Evolutionary conservation across 2,113 vertebrate genomes (phyloP).

Genomic region (Hystrix brachyura): DNA sequence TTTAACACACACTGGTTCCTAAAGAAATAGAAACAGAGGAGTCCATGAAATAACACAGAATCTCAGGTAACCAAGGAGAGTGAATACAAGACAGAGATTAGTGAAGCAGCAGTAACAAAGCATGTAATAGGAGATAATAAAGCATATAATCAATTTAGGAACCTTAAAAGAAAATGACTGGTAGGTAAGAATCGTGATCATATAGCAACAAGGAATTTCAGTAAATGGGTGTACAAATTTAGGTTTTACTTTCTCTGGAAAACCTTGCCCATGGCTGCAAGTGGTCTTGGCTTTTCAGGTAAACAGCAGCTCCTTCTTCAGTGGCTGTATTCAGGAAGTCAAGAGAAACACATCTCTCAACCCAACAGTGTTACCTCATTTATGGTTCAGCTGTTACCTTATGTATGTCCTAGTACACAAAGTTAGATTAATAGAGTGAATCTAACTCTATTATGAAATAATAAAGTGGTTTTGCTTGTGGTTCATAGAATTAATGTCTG

Average conservation of each 20-base stretch:
- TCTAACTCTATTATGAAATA: not conserved
- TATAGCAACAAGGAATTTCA: not conserved
- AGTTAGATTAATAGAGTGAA: not conserved
- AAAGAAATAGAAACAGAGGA: not conserved
- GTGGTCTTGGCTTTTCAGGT: not conserved
- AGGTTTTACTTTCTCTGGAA: not conserved
- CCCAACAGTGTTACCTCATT: not conserved
- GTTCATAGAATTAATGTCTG: conserved; percentile 19
- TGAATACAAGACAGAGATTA: not conserved
- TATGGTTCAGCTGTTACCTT: no score
- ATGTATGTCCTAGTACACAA: not conserved
- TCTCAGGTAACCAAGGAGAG: not conserved
- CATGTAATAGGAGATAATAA: not conserved
- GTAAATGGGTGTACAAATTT: not conserved
- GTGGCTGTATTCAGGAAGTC: not conserved
- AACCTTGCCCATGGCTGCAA: not conserved
- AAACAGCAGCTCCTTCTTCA: not conserved
- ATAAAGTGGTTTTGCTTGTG: not conserved
- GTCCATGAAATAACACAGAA: not conserved
- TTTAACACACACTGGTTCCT: not conserved
- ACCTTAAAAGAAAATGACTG: not conserved
- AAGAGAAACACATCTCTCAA: not conserved
- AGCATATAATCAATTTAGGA: not conserved
- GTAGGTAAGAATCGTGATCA: not conserved
- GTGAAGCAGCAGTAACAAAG: not conserved